These are phyloP conservation scores for Austrofundulus limnaeus DNA, from an alignment of 2,113 vertebrate species.

Conservation along the genomic window DNA sequence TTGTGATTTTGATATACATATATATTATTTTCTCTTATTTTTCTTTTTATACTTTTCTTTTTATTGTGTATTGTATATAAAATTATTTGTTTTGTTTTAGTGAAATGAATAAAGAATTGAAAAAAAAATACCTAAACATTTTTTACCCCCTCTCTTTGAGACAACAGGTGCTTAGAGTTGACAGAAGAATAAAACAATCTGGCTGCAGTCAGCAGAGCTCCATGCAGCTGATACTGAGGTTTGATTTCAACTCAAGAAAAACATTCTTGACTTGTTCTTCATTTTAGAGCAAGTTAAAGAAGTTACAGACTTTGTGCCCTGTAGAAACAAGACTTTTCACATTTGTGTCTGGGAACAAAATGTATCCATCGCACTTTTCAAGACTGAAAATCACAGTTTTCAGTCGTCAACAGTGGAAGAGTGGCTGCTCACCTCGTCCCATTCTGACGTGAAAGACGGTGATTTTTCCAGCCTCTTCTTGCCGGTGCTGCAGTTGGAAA, in stretches of 20 bases:
- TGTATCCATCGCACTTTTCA: no score
- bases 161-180: conserved; percentile 16
- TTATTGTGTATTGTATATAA: no score
- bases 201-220: background rate
- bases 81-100: no score
- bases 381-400: no score
- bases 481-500: conserved; percentile 91
- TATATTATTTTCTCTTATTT: no score
- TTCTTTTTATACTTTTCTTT: no score
- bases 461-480: conserved; percentile 97
- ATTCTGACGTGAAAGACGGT: conserved; percentile 94
- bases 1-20: no score
- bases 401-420: no score
- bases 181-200: background rate
- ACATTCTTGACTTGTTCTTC: background rate
- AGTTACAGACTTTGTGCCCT: no score
- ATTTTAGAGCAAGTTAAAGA: background rate
- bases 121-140: background rate
- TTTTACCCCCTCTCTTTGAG: background rate
- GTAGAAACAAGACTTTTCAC: no score
- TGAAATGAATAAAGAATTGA: no score
- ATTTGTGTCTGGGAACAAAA: background rate
- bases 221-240: background rate
- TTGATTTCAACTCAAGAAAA: conserved; percentile 1
- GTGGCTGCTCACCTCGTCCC: conserved; percentile 93